Evolutionary conservation across 2,888 invertebrate genomes (phyloP).

Genomic region (Stomorhina lunata): DNA sequence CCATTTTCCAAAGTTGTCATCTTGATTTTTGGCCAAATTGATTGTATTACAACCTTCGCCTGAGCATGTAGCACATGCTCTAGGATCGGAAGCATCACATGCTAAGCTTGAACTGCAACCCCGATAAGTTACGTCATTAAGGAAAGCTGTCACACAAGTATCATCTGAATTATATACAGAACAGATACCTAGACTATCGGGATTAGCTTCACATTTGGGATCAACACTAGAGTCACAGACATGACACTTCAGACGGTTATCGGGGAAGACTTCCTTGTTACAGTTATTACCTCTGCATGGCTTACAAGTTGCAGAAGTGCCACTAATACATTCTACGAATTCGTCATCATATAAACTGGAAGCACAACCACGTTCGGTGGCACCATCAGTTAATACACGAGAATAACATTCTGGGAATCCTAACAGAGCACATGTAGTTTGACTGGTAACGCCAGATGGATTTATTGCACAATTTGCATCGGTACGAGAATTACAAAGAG

Average conservation of each 20-base stretch:
- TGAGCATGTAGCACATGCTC: slow-evolving; percentile 70
- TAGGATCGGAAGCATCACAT: slow-evolving; percentile 70
- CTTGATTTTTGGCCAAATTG: slow-evolving; percentile 69
- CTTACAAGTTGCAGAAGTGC: slow-evolving; percentile 70
- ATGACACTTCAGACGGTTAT: slow-evolving; percentile 71
- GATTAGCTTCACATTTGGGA: slow-evolving; percentile 69
- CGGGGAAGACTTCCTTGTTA: slow-evolving; percentile 72
- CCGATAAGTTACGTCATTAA: slow-evolving; percentile 71
- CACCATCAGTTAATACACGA: slow-evolving; percentile 73
- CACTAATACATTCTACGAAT: slow-evolving; percentile 73
- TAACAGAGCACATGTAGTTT: slow-evolving; percentile 66
- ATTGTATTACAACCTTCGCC: slow-evolving; percentile 73
- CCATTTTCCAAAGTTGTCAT: slow-evolving; percentile 77
- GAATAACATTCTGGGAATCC: slow-evolving; percentile 75
- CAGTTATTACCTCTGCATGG: slow-evolving; percentile 71
- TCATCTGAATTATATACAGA: slow-evolving; percentile 70
- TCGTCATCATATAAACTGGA: slow-evolving; percentile 73
- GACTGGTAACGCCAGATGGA: slow-evolving; percentile 64
- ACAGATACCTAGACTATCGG: slow-evolving; percentile 71
- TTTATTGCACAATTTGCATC: slow-evolving; percentile 71
- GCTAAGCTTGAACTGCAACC: slow-evolving; percentile 71
- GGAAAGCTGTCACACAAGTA: slow-evolving; percentile 72
- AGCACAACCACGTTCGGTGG: slow-evolving; percentile 76
- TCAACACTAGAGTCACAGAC: slow-evolving; percentile 72
- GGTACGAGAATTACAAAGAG: slow-evolving; percentile 75